Evolutionary conservation across 2,113 vertebrate genomes (phyloP).

Genomic region (Crotalus tigris): DNA sequence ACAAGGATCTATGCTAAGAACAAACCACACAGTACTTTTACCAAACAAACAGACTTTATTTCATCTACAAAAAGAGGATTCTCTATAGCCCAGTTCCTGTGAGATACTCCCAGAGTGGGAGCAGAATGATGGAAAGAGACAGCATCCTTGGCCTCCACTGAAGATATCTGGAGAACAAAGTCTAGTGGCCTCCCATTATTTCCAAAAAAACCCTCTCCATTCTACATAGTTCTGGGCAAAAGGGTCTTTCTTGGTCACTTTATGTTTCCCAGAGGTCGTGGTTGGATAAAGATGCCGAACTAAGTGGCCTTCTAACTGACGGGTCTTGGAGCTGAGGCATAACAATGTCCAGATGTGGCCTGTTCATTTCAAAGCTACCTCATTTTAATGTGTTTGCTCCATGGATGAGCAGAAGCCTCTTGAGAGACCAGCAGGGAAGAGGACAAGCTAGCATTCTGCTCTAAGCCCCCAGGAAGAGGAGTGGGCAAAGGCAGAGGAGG

Average conservation of each 20-base stretch:
- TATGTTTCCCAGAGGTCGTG: neutral
- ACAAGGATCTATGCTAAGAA: constrained; percentile 58
- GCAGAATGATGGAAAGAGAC: constrained; percentile 5
- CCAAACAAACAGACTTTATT: constrained; percentile 78
- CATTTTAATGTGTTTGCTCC: neutral
- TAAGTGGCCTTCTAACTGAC: constrained; percentile 11
- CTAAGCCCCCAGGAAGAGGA: constrained; percentile 33
- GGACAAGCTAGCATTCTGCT: constrained; percentile 30
- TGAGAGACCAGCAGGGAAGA: neutral
- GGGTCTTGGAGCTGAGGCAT: neutral
- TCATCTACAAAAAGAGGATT: constrained; percentile 69
- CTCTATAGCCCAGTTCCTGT: constrained; percentile 35
- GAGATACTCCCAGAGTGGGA: neutral
- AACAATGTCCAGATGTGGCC: neutral
- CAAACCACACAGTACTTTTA: constrained; percentile 74
- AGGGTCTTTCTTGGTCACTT: neutral
- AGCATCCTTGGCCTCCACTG: constrained; percentile 4
- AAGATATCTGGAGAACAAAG: neutral
- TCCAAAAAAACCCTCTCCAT: constrained; percentile 3
- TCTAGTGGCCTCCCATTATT: neutral
- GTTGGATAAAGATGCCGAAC: neutral
- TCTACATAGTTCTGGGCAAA: neutral
- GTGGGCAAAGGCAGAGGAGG: constrained; percentile 39
- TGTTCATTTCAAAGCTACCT: constrained; percentile 22
- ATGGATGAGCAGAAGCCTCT: neutral